Evolutionary conservation across 2,797 vertebrate species (phyloP), one percentile per base, ranked within the genome.

Genomic region (Catamblyrhynchus diadema): DNA sequence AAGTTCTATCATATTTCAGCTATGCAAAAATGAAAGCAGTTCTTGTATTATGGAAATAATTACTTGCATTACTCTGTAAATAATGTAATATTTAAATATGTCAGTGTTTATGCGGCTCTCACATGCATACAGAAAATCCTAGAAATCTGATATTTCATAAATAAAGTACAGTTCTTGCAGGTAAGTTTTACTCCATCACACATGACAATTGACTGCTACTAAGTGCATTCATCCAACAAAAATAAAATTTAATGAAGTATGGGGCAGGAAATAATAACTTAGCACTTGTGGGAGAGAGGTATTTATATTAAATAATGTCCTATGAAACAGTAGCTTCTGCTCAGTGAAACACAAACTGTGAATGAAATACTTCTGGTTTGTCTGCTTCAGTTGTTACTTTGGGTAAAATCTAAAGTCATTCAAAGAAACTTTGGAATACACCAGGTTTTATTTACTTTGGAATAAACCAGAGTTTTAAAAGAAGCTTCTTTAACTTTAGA

Each of bases 341-440:
- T 61, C 33, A 88, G 12, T 85, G 83, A 77, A 93, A 80, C 56
- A 22, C 22, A 71, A 81, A 56, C 62, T 64, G 50, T 80, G 81
- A 62, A 41, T 74, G 7, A 95, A 96, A 81, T 84, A 45, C 25
- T 81, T 39, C 9, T 37, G 27, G 11, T 93, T 89, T 92, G 77
- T 57, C 27, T 64, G 56, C 37, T 64, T 90, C 27, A 32, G 39
- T 93, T 95, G 45, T 96, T 97, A 57, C 86, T 93, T 88, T 72
- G 42, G 70, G 71, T 78, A 67, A 74, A 85, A 85, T 77, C 23
- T 42, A 19, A 81, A 86, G 22, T 88, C 8, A 57, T 84, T 95
- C 91, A 35, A 84, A 90, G 60, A 66, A 91, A 57, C 45, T 67
- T 81, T 39, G 64, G 23, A 72, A 91, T 72, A 66, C 53, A 13